Percentiles rank a stretch among this genome's conserved stretches.
Evolutionary conservation across 2,797 vertebrate genomes (phyloP).

Genomic region (Acanthurus lineatus): DNA sequence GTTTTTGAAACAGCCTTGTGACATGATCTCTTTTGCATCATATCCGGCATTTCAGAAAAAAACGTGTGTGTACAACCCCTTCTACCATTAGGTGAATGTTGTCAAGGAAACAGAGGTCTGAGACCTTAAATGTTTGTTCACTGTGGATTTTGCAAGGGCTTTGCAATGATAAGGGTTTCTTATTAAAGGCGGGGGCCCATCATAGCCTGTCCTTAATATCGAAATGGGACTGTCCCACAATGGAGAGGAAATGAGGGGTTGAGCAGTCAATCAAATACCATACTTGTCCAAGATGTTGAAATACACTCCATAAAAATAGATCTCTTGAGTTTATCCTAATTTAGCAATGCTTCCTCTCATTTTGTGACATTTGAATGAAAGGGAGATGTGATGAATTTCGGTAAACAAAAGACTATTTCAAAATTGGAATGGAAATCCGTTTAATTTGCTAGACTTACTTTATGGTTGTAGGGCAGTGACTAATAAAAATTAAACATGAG

Average conservation of each 20-base stretch:
- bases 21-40: constrained; percentile 45
- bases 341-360: constrained; percentile 6
- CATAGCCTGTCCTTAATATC: not conserved
- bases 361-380: constrained; percentile 27
- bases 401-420: not conserved
- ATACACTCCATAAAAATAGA: not conserved
- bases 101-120: not conserved
- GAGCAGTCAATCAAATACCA: not conserved
- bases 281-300: constrained; percentile 35
- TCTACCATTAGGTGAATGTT: not conserved
- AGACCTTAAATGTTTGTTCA: not conserved
- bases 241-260: constrained; percentile 5
- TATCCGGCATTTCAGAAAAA: constrained; percentile 30
- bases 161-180: constrained; percentile 1
- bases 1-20: constrained; percentile 25
- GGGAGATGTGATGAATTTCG: not conserved
- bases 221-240: not conserved
- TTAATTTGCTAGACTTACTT: not conserved
- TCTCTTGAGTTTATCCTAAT: not conserved
- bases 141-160: not conserved
- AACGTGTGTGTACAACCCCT: not conserved
- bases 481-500: not conserved
- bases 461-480: not conserved
- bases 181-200: not conserved
- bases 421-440: not conserved